Evolutionary conservation across 2,797 vertebrate genomes (phyloP).

Genomic region (Dromococcyx pavoninus): DNA sequence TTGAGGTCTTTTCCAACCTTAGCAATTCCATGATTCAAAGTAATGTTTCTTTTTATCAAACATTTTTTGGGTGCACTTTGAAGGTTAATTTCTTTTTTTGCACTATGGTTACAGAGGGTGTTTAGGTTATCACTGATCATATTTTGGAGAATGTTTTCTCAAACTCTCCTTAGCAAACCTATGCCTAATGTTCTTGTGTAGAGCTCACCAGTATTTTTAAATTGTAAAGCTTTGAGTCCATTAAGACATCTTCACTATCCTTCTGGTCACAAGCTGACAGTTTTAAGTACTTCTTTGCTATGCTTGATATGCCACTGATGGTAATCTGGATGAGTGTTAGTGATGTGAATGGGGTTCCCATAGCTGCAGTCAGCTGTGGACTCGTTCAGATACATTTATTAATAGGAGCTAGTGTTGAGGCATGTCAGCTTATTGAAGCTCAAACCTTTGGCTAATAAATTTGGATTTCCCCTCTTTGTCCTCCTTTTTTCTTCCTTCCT

Average conservation of each 20-base stretch:
- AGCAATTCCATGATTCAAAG: not conserved
- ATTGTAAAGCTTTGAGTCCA: not conserved
- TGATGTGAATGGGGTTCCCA: not conserved
- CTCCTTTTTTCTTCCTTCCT: accelerated
- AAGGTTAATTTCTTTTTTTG: not conserved
- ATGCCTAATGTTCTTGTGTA: not conserved
- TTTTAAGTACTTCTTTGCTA: not conserved
- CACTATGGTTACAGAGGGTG: not conserved
- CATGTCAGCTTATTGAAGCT: not conserved
- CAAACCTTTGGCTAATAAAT: not conserved
- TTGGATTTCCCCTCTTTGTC: not conserved
- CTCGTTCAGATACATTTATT: not conserved
- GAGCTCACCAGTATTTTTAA: not conserved
- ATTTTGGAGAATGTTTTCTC: not conserved
- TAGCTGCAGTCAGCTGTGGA: not conserved
- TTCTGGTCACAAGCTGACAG: not conserved
- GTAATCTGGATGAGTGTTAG: not conserved
- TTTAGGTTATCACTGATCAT: not conserved
- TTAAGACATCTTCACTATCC: not conserved
- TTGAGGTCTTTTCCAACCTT: too few relatives aligned
- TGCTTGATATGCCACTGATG: not conserved
- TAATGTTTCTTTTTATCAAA: not conserved
- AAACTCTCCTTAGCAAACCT: not conserved
- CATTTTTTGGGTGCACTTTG: not conserved
- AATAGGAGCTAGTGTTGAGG: not conserved